phyloP scores from a whole-genome alignment of 2,113 vertebrate species.

The Pantherophis guttatus region DNA sequence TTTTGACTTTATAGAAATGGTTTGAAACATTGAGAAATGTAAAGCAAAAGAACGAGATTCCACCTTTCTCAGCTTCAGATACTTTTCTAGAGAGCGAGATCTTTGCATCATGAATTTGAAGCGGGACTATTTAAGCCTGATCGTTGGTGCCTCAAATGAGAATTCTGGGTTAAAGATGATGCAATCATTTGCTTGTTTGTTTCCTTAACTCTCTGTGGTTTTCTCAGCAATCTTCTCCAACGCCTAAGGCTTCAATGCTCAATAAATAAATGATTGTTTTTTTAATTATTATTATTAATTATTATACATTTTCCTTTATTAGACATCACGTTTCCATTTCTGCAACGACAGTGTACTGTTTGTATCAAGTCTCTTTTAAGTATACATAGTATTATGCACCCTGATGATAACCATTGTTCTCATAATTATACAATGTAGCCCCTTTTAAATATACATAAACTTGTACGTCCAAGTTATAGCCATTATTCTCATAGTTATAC shows the following conservation, averaged over 20 bases:
- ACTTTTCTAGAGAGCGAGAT: background rate
- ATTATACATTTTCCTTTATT: no score
- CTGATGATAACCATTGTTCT: no score
- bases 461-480: no score
- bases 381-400: no score
- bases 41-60: background rate
- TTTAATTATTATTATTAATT: no score
- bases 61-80: background rate
- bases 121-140: background rate
- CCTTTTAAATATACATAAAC: no score
- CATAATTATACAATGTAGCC: no score
- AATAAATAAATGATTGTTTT: background rate
- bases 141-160: background rate
- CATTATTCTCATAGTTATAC: no score
- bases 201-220: background rate
- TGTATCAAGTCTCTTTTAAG: no score
- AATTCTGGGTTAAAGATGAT: background rate
- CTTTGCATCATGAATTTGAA: background rate
- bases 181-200: background rate
- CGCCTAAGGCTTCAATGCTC: background rate
- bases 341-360: no score
- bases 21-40: background rate
- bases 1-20: background rate
- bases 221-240: background rate
- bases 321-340: no score